Conservation (phyloP, 2,113 vertebrate species). For the Amphiprion ocellaris region DNA sequence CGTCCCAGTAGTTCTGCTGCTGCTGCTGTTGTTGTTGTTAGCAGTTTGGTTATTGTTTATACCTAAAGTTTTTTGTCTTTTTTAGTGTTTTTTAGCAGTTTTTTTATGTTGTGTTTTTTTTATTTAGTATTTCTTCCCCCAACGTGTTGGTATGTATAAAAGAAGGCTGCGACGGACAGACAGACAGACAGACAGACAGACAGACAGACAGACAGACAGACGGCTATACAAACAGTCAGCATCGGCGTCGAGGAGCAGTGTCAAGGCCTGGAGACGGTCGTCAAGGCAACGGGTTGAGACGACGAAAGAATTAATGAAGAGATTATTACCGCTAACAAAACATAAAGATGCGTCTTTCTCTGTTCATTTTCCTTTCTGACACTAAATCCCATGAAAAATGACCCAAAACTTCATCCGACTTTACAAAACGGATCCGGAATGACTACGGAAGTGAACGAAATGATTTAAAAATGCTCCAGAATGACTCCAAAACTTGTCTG, state of each 20-base stretch:
- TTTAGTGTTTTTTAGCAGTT: constrained; percentile 3
- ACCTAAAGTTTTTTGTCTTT: constrained; percentile 44
- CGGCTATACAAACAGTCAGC: constrained; percentile 22
- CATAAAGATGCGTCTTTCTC: too few relatives aligned
- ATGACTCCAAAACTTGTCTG: too few relatives aligned
- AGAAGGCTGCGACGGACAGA: constrained; percentile 60
- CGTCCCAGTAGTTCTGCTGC: constrained; percentile 12
- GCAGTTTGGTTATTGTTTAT: constrained; percentile 53
- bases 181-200: constrained; percentile 18
- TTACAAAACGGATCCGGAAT: too few relatives aligned
- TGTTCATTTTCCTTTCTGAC: background rate
- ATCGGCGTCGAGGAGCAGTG: constrained; percentile 1
- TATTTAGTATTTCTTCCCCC: background rate
- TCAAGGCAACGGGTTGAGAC: constrained; percentile 32
- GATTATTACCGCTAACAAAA: too few relatives aligned
- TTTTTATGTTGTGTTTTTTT: constrained; percentile 61
- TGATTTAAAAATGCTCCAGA: too few relatives aligned
- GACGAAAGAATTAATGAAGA: too few relatives aligned
- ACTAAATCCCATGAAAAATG: too few relatives aligned
- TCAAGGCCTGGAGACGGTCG: background rate
- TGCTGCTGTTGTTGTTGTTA: constrained; percentile 25
- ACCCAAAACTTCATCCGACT: too few relatives aligned
- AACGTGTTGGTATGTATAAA: constrained; percentile 66
- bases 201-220: background rate
- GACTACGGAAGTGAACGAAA: too few relatives aligned